Conservation (phyloP, 2,113 vertebrate species). For the Cephalopterus ornatus region DNA sequence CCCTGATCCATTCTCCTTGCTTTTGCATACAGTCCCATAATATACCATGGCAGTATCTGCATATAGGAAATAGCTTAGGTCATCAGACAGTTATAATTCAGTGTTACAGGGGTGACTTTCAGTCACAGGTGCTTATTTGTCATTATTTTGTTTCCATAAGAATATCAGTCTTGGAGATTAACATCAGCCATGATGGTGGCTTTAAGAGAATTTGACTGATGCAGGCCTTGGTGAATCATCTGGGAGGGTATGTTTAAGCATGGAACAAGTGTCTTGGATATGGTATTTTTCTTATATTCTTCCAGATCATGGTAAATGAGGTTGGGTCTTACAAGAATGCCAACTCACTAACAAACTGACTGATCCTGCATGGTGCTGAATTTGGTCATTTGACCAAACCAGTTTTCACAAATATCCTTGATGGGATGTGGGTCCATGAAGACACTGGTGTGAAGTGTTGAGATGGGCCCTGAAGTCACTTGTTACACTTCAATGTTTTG, state of each 20-base stretch:
- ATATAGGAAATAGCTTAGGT: not conserved
- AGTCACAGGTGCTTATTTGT: not conserved
- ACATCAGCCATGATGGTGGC: not conserved
- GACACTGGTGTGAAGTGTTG: not conserved
- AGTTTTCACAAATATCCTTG: fast-evolving
- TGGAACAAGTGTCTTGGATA: not conserved
- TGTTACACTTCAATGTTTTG: not conserved
- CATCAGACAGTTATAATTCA: not conserved
- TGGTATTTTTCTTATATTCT: not conserved
- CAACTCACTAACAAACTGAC: not conserved
- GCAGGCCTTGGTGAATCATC: not conserved
- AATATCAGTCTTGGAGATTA: not conserved
- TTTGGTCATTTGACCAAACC: not conserved
- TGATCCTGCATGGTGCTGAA: not conserved
- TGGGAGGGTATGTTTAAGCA: not conserved
- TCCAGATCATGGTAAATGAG: not conserved
- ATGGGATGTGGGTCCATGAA: not conserved
- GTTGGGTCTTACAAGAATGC: not conserved
- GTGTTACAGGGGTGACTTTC: not conserved
- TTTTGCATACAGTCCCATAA: not conserved
- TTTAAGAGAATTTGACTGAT: not conserved
- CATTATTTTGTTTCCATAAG: not conserved
- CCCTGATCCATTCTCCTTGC: not conserved
- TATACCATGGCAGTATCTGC: not conserved
- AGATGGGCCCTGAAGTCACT: not conserved